phyloP scores from a whole-genome alignment of 2,113 vertebrate genomes.

The Lampris megalopsis region DNA sequence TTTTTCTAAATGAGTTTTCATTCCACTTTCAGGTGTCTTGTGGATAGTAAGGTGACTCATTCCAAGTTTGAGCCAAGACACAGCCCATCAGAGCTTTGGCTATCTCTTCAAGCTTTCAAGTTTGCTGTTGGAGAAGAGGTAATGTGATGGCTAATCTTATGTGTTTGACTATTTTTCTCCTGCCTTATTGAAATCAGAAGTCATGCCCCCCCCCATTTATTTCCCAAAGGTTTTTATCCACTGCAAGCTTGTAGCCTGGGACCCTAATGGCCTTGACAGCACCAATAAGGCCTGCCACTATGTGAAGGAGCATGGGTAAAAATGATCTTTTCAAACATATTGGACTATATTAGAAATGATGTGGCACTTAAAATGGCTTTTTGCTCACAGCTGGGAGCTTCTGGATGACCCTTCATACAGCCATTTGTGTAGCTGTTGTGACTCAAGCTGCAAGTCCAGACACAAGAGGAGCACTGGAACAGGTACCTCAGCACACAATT shows the following conservation, averaged over 20 bases:
- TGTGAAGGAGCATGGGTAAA: conserved; percentile 67
- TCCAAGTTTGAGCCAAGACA: conserved; percentile 75
- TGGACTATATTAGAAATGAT: not conserved
- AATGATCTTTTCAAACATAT: not conserved
- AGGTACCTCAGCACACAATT: conserved; percentile 32
- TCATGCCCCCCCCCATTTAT: not conserved
- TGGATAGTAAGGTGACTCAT: conserved; percentile 71
- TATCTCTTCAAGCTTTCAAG: conserved; percentile 79
- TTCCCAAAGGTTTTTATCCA: conserved; percentile 80
- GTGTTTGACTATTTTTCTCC: not conserved
- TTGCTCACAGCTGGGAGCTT: conserved; percentile 74
- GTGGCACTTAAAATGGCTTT: not conserved
- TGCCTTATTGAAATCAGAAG: not conserved
- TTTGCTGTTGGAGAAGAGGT: conserved; percentile 77
- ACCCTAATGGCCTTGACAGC: conserved; percentile 60
- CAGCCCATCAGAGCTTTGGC: conserved; percentile 54
- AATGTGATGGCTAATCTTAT: not conserved
- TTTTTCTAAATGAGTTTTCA: no score
- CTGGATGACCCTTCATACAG: conserved; percentile 68
- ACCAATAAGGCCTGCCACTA: conserved; percentile 83
- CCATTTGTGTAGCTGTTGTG: conserved; percentile 76
- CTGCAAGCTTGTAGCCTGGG: conserved; percentile 77
- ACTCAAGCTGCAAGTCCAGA: conserved; percentile 67
- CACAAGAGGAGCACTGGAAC: conserved; percentile 30
- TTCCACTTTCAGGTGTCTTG: conserved; percentile 75